phyloP scores from a whole-genome alignment of 37 sponge, comb jelly and placozoan genomes.

The Mnemiopsis leidyi region DNA sequence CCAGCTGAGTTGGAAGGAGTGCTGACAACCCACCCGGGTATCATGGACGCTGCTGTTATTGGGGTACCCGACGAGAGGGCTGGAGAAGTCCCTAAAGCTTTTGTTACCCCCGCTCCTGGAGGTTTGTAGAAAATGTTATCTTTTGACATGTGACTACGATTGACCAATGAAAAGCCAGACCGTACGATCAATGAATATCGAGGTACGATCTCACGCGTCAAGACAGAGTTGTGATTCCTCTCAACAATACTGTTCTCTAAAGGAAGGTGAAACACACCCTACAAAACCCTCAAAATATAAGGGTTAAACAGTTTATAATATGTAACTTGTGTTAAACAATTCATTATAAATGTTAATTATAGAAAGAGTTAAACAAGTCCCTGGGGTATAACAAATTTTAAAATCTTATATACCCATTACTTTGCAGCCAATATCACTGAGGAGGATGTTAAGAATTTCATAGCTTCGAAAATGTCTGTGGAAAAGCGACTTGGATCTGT shows the following conservation, averaged over 20 bases:
- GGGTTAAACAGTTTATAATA: too few species aligned
- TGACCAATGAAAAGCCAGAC: too few species aligned
- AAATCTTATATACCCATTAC: not conserved
- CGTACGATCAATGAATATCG: too few species aligned
- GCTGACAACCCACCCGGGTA: not conserved
- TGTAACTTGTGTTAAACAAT: too few species aligned
- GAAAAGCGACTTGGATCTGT: not conserved
- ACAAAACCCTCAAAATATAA: too few species aligned
- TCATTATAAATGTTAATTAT: too few species aligned
- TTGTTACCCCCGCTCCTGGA: not conserved
- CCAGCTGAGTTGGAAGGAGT: slow-evolving; percentile 22
- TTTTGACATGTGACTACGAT: too few species aligned
- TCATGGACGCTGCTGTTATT: slow-evolving; percentile 22
- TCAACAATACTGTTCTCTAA: too few species aligned
- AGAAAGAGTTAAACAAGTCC: too few species aligned
- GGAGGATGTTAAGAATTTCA: not conserved
- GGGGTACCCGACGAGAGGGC: not conserved
- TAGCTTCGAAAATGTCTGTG: not conserved
- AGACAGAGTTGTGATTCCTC: too few species aligned
- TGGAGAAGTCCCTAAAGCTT: slow-evolving; percentile 34
- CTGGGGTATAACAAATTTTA: not conserved
- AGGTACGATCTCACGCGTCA: too few species aligned
- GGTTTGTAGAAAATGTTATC: not conserved
- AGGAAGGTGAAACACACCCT: too few species aligned
- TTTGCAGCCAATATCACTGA: not conserved